These are phyloP conservation scores for Papilio helenus DNA, from an alignment of 1,140 invertebrate species.

Conservation along the genomic window DNA sequence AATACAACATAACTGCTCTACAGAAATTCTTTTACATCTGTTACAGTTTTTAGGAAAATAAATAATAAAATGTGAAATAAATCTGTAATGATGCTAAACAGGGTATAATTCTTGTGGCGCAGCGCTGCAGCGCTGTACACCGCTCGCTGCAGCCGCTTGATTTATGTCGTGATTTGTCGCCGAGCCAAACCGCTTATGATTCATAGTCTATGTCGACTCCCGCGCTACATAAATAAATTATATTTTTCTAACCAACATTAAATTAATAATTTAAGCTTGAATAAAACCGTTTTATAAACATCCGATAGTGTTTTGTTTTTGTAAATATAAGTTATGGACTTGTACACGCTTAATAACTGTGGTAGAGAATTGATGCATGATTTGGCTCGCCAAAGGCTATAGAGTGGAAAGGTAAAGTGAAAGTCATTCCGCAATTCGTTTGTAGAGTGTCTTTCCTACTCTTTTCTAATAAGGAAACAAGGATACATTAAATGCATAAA, in stretches of 20 bases:
- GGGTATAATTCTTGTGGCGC: conserved; percentile 36
- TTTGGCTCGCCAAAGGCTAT: too few species aligned
- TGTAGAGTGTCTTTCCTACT: background rate
- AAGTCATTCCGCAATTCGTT: too few species aligned
- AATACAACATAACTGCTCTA: background rate
- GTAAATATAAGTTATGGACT: too few species aligned
- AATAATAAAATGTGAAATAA: conserved; percentile 16
- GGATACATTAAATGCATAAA: background rate
- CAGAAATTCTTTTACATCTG: background rate
- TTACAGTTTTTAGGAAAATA: background rate
- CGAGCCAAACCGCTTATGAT: conserved; percentile 47
- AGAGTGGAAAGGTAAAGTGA: too few species aligned
- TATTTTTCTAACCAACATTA: background rate
- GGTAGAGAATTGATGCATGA: background rate
- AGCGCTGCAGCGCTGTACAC: background rate
- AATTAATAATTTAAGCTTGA: conserved; percentile 15
- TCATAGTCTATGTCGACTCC: conserved; percentile 5
- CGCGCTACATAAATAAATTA: conserved; percentile 17
- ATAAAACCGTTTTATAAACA: too few species aligned
- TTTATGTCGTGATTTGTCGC: conserved; percentile 48
- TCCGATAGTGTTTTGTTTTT: too few species aligned
- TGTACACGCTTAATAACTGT: background rate
- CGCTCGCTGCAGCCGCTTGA: conserved; percentile 41
- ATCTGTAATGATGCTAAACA: conserved; percentile 42
- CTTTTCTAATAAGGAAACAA: background rate